A percentile compares a stretch with the other conserved stretches of the same genome.
Conservation (phyloP, 2,888 invertebrate genomes). For the Agrotis ipsilon region DNA sequence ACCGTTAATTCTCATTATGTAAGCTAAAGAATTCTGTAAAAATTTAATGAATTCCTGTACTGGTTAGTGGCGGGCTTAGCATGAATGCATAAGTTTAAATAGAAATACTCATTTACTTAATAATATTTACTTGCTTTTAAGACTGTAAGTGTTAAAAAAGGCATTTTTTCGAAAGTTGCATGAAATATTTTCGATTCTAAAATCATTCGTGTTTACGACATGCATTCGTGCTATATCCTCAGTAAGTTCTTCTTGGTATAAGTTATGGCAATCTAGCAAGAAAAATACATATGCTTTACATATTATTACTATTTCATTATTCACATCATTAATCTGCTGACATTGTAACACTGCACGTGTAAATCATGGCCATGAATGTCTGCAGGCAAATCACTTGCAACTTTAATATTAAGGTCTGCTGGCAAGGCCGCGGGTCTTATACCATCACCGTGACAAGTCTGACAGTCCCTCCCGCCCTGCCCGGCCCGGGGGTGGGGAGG, state of each 20-base stretch:
- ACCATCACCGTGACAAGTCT: too few relatives aligned
- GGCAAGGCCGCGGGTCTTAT: too few relatives aligned
- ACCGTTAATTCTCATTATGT: neutral
- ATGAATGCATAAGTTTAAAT: too few relatives aligned
- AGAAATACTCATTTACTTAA: neutral
- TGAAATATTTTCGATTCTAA: neutral
- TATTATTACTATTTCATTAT: conserved; percentile 13
- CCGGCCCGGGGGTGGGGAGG: too few relatives aligned
- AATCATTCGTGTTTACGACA: neutral
- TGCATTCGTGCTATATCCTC: neutral
- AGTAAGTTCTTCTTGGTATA: neutral
- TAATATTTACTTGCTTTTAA: neutral
- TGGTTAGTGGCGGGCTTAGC: neutral
- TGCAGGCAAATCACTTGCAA: neutral
- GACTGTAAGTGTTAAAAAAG: neutral
- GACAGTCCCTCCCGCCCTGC: too few relatives aligned
- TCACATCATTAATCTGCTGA: neutral
- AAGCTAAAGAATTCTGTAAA: neutral
- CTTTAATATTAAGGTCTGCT: neutral
- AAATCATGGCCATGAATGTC: neutral
- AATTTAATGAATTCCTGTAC: neutral
- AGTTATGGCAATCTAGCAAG: neutral
- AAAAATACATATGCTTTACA: neutral
- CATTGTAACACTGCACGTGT: conserved; percentile 1
- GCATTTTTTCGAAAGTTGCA: too few relatives aligned